Percentiles rank a stretch among this genome's conserved stretches.
Conservation (phyloP, 2,113 vertebrate genomes). For the Elanus axillaris region DNA sequence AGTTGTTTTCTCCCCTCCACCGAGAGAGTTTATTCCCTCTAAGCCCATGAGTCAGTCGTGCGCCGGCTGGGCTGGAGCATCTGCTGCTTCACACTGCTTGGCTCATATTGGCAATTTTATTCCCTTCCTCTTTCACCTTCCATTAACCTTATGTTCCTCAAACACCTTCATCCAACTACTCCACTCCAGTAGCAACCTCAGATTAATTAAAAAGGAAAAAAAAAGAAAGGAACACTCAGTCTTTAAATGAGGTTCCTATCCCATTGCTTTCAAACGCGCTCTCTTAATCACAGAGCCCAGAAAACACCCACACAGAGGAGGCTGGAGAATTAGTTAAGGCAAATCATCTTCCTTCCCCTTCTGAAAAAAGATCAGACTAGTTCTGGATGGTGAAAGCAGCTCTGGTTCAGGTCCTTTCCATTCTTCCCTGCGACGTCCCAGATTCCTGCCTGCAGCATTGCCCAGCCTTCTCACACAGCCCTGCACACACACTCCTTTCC, state of each 20-base stretch:
- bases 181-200: background rate
- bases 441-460: background rate
- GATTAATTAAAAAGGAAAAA: conserved; percentile 38
- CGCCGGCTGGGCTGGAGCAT: background rate
- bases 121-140: conserved; percentile 41
- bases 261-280: conserved; percentile 16
- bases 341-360: conserved; percentile 38
- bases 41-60: background rate
- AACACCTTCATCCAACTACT: conserved; percentile 30
- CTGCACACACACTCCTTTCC: background rate
- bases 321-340: conserved; percentile 43
- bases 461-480: background rate
- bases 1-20: background rate
- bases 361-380: background rate
- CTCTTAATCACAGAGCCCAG: conserved; percentile 48
- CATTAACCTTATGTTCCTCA: conserved; percentile 43
- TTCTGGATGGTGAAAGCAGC: background rate
- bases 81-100: background rate
- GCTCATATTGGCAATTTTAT: background rate
- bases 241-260: conserved; percentile 33
- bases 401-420: background rate
- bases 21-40: background rate
- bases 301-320: conserved; percentile 51
- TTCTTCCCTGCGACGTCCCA: background rate
- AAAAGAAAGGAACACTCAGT: background rate